A percentile compares a stretch with the other conserved stretches of the same genome.
Evolutionary conservation across 2,797 vertebrate genomes (phyloP).

Genomic region (Cygnus olor): DNA sequence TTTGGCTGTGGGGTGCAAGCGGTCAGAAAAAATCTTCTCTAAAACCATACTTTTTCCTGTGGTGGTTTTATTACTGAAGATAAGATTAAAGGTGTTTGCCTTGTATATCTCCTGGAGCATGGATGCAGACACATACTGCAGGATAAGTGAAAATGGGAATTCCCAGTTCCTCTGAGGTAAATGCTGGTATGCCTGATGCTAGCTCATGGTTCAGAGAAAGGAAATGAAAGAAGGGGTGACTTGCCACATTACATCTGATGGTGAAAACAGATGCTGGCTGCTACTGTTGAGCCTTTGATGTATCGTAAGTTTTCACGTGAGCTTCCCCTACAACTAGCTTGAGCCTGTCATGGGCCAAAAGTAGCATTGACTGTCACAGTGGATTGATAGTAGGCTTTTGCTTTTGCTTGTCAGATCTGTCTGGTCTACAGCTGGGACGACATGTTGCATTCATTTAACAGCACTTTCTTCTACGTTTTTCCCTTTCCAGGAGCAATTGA

Average conservation of each 20-base stretch:
- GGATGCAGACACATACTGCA: not conserved
- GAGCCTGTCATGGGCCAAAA: not conserved
- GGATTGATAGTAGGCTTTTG: not conserved
- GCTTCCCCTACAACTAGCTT: not conserved
- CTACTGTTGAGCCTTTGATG: not conserved
- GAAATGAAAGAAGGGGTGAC: not conserved
- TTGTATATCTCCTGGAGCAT: not conserved
- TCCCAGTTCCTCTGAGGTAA: not conserved
- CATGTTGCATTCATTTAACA: not conserved
- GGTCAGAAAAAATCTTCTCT: not conserved
- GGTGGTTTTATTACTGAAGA: not conserved
- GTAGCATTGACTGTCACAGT: not conserved
- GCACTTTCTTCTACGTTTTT: slow-evolving; percentile 9
- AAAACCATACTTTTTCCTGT: not conserved
- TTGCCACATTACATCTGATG: not conserved
- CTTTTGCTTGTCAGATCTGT: not conserved
- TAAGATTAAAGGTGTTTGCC: not conserved
- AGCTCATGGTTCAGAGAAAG: not conserved
- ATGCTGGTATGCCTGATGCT: not conserved
- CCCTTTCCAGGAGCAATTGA: slow-evolving; percentile 81
- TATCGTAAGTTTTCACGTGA: not conserved
- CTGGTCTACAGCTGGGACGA: not conserved
- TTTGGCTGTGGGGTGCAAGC: not conserved
- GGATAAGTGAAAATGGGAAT: not conserved
- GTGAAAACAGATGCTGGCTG: not conserved